Evolutionary conservation across 64 coral and sea anemone genomes (phyloP), one percentile per base, ranked within the genome.

Genomic region (Acropora yongei): DNA sequence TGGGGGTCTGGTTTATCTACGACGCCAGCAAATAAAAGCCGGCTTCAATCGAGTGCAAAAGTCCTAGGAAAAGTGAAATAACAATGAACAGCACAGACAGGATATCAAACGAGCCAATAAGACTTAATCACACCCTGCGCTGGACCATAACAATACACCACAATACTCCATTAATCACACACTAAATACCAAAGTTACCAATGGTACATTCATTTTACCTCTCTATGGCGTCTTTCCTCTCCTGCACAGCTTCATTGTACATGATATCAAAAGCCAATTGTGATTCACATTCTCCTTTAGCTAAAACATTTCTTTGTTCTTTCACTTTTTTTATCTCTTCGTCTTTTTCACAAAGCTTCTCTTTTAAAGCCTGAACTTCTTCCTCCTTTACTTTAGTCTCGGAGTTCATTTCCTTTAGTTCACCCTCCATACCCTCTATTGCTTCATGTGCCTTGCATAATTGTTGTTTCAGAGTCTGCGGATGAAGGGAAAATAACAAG

Each of bases 301-400:
- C 95, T 6, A 97, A 78, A 17, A 73, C 47, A 66, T 88, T 91
- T 19, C 92, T 87, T 77, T 97, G 76, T 74, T 97, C 92, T 51
- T 87, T 90, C 46, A 97, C 43, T 2, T 41, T 58, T 19, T 88
- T 68, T 41, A 91, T 94, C 77, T 91, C 92, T 6, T 73, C 40
- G 18, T 72, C 66, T 72, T 72, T 68, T 57, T 90, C 55, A 41
- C 69, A 44, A 1, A 96, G 60, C 73, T 71, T 90, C 12, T 86
- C 89, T 53, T 79, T 76, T 9, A 96, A 30, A 47, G 44, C 71
- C 13, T n/a, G 45, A 1, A 96, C 68, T 66, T 96, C 92, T 17
- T 45, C 40, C 5, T 91, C 88, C 17, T 87, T 97, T 68, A 88
- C 72, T 41, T 74, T 91, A 43, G 87, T 66, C 51, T 78, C 81